Base-by-base conservation (phyloP, 2,888 invertebrate genomes). In the Geophilus truncorum region DNA sequence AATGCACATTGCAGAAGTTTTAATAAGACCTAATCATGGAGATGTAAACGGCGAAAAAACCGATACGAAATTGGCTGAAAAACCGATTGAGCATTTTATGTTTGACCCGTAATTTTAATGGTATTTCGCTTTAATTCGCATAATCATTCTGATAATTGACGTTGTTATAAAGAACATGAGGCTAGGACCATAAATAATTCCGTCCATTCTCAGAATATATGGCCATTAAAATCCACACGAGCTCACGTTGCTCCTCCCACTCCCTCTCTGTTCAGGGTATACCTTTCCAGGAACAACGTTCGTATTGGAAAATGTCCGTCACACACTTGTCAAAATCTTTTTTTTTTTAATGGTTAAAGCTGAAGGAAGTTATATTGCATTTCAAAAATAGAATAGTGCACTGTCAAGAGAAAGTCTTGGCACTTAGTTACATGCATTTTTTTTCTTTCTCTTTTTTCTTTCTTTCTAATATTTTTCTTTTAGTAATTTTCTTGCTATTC, bases 61-160 rank as follows among this genome's bases (percentile, higher is more conserved):
- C 28, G n/a, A n/a, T 15, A 25, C 25, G n/a, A 70, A 70, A 70
- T 70, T 70, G 70, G 70, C 25, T 70, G 70, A 70, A 70, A n/a
- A 70, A 70, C 70, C 70, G 70, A 70, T 70, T 70, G 70, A 70
- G 70, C 70, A 70, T 70, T 70, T 70, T 70, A 70, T 70, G 70
- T 25, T 51, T 25, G 70, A 70, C 70, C 70, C 70, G 70, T 70
- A 70, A 70, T 70, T 70, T 70, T 70, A 70, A 70, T 70, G 70
- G 70, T 70, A 70, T 70, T 70, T 70, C 70, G 70, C 12, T 70
- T 70, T 70, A 70, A 70, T 70, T 70, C 70, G 70, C 70, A 70
- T 70, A 70, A 70, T 70, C 70, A 70, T 25, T 70, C 28, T 70
- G 70, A 70, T 70, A 70, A 70, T 70, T 70, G 70, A 70, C 70